Base-by-base conservation (phyloP, 2,797 vertebrate genomes). In the Malurus splendens region DNA sequence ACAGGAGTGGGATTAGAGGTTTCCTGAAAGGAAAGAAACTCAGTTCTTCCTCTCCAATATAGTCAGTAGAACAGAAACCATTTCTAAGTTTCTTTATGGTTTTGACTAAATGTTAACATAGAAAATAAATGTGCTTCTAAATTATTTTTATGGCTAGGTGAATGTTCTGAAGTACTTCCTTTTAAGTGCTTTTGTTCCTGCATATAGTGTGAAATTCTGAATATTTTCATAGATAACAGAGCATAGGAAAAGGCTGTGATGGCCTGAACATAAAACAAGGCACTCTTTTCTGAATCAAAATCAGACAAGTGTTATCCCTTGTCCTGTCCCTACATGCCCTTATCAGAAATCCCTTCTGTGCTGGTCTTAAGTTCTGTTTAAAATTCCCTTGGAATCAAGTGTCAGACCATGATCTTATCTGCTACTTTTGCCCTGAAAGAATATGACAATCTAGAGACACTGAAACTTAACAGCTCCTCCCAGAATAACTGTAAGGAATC, bases 31-130 rank as follows among this genome's bases (percentile, higher is more conserved):
- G 54, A 6, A 10, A 56, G 20, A 41, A 79, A 14, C 12, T 33
- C 38, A 82, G 7, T 80, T 91, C 60, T 90, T 88, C 36, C 55
- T 82, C 82, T 55, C 36, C 52, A 30, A 7, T 61, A 36, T 32
- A 44, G 9, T 60, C 32, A 62, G 44, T 30, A 85, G 42, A 90
- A 62, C 5, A 7, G 52, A 73, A 61, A 32, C 52, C 30, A 16
- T 79, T 90, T 86, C 55, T 68, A 41, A 79, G 33, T 89, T 93
- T 91, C 87, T 1, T 65, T 82, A 18, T n/a, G 12, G 23, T 89
- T 92, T 77, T 82, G 95, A 67, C 74, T 65, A 92, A 92, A 87
- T 52, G 74, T 61, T 94, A 85, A 52, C 5, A 0, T 39, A 90
- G 65, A 79, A 89, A 92, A 71, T 51, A 32, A 73, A 78, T 25